Evolutionary conservation across 2,888 invertebrate species (phyloP), one percentile per base, ranked within the genome.

Genomic region (Dryobota labecula): DNA sequence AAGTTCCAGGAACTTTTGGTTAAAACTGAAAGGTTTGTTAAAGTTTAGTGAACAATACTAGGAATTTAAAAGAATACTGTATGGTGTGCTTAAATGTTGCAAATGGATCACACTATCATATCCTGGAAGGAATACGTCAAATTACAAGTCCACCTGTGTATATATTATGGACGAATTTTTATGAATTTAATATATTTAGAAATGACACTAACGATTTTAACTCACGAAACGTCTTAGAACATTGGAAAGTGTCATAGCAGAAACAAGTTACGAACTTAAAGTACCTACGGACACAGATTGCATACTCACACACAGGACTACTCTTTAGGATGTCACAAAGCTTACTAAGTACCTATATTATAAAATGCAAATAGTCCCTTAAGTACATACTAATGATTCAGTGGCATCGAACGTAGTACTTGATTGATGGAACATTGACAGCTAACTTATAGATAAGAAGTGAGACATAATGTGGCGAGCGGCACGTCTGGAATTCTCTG

Each of bases 381-480:
- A 72, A n/a, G n/a, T 67, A 70, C 9, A 24, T 62, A 60, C n/a
- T 45, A 47, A 56, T 33, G 45, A 65, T 57, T 57, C 38, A 65
- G 45, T 56, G 45, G 43, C 57, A 56, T 51, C 36, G 60, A 45
- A 45, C 61, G 5, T 54, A 70, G 63, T 49, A n/a, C 51, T 49
- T 78, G 72, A 82, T 72, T 72, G n/a, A 69, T 72, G 27, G 61
- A 47, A 62, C 27, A 51, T 60, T 70, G 58, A 69, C 66, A 61
- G 58, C 60, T 15, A 60, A 65, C 66, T 82, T 64, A 56, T 80
- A 54, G 83, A 81, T 81, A 82, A 82, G 41, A 57, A 27, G 24
- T 13, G 49, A 43, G 41, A 49, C 68, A 49, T 68, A 58, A 62
- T 58, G 41, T 33, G 51, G 9, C 30, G 30, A n/a, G 43, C 13